Evolutionary conservation across 2,888 invertebrate species (phyloP).

Genomic region (Microchrysa polita): DNA sequence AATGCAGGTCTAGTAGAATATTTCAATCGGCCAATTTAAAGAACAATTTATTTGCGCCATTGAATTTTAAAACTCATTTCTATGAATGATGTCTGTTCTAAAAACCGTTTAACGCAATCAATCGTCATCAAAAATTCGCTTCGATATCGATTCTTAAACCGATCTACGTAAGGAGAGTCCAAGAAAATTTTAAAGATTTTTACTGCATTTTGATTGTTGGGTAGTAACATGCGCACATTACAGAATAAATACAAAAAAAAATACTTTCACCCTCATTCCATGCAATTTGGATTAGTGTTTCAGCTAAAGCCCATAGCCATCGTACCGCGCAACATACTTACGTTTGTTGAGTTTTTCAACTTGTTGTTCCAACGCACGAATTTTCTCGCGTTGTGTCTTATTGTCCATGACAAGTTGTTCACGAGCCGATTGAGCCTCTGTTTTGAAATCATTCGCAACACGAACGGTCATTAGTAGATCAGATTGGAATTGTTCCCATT

Average conservation of each 20-base stretch:
- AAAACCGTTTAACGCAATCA: too few species aligned
- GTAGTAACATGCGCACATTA: conserved; percentile 30
- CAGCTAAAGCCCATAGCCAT: neutral
- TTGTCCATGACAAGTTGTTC: conserved; percentile 87
- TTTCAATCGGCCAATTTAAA: too few species aligned
- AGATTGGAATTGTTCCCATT: conserved; percentile 95
- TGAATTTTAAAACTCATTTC: too few species aligned
- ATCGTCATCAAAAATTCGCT: too few species aligned
- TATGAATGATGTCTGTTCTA: too few species aligned
- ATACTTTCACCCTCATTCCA: neutral
- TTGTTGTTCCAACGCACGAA: conserved; percentile 80
- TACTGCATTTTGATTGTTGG: conserved; percentile 30
- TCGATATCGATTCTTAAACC: too few species aligned
- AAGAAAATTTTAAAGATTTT: too few species aligned
- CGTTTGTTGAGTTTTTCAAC: conserved; percentile 77
- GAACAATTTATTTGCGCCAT: too few species aligned
- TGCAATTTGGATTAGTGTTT: conserved; percentile 15
- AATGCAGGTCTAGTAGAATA: too few species aligned
- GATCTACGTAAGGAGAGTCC: too few species aligned
- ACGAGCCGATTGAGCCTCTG: conserved; percentile 92
- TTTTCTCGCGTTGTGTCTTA: conserved; percentile 79
- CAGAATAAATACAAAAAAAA: conserved; percentile 10
- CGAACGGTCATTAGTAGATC: conserved; percentile 92
- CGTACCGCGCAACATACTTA: conserved; percentile 52
- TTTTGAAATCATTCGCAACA: conserved; percentile 95